phyloP scores from a whole-genome alignment of 2,113 vertebrate genomes.

The Corynorhinus townsendii region DNA sequence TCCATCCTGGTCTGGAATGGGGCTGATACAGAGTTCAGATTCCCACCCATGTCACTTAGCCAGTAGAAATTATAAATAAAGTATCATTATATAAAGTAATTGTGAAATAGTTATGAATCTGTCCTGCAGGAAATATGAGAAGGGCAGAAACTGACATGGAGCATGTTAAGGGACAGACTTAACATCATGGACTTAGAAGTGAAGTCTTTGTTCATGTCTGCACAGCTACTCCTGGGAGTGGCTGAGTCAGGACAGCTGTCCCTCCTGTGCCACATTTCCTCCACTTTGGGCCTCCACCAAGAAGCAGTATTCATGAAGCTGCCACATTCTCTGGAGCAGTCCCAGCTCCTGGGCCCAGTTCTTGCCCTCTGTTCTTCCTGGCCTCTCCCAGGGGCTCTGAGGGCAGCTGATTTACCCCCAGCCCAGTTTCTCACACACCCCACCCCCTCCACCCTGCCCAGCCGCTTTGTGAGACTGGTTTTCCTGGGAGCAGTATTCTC shows the following conservation, averaged over 20 bases:
- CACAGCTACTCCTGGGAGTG: neutral
- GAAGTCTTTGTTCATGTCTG: neutral
- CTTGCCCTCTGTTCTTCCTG: neutral
- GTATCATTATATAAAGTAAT: neutral
- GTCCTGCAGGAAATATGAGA: neutral
- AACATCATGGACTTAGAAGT: neutral
- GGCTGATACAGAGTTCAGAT: neutral
- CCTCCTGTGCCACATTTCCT: neutral
- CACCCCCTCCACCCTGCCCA: neutral
- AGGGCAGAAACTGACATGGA: neutral
- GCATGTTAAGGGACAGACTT: neutral
- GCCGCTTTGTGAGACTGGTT: neutral
- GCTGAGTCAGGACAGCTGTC: neutral
- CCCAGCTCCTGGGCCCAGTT: neutral
- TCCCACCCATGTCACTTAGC: neutral
- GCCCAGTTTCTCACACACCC: neutral
- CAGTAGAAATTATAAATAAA: neutral
- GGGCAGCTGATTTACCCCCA: neutral
- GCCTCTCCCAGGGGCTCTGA: neutral
- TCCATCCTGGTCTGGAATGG: neutral
- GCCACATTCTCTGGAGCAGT: neutral
- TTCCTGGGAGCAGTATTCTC: neutral
- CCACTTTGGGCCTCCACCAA: neutral
- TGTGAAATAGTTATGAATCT: neutral
- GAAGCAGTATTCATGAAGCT: neutral